Evolutionary conservation across 2,797 vertebrate species (phyloP).

Genomic region (Diglossa cyanea): DNA sequence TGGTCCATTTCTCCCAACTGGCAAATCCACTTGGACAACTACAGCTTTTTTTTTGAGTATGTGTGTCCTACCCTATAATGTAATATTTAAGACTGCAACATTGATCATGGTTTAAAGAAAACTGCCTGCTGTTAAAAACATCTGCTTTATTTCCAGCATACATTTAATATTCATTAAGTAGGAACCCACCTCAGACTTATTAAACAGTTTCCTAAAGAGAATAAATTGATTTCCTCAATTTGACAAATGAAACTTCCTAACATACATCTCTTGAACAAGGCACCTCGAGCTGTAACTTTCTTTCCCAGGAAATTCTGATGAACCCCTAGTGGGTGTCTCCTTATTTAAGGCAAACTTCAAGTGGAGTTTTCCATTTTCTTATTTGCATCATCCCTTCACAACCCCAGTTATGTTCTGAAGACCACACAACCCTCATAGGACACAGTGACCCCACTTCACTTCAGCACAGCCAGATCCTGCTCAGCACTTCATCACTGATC

Average conservation of each 20-base stretch:
- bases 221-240: background rate
- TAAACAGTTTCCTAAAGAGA: background rate
- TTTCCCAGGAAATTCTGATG: background rate
- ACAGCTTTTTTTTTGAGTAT: background rate
- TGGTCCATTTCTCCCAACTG: background rate
- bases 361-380: background rate
- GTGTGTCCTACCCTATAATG: background rate
- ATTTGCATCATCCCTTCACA: background rate
- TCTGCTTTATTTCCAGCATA: background rate
- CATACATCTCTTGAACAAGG: background rate
- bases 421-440: background rate
- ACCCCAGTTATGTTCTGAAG: background rate
- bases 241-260: background rate
- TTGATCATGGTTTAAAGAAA: background rate
- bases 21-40: background rate
- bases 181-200: background rate
- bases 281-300: background rate
- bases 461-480: constrained; percentile 19
- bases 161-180: background rate
- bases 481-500: constrained; percentile 28
- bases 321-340: background rate
- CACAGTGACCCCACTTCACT: background rate
- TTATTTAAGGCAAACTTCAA: background rate
- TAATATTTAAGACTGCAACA: background rate
- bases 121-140: background rate